These are phyloP conservation scores for Onychomys leucogaster DNA, from an alignment of 2,797 vertebrate genomes.

Conservation along the genomic window DNA sequence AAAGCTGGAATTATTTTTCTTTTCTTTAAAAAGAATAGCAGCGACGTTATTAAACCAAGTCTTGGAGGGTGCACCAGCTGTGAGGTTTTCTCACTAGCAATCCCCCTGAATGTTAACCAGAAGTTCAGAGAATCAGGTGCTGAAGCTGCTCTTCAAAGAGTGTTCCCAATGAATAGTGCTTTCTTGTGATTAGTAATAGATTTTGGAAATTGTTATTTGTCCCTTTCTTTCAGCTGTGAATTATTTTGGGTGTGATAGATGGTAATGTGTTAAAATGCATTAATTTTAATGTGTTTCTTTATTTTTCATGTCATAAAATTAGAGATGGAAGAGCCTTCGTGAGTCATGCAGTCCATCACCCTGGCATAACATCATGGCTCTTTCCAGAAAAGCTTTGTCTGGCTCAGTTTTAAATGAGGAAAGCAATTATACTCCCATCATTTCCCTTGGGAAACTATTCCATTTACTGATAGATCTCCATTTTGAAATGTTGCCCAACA, in stretches of 20 bases:
- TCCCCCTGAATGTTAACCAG: slow-evolving; percentile 57
- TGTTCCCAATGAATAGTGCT: slow-evolving; percentile 66
- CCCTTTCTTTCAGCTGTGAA: slow-evolving; percentile 78
- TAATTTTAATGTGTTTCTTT: slow-evolving; percentile 85
- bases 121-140: slow-evolving; percentile 68
- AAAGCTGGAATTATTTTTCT: slow-evolving; percentile 48
- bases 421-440: slow-evolving; percentile 81
- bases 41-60: slow-evolving; percentile 59
- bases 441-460: slow-evolving; percentile 76
- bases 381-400: slow-evolving; percentile 82
- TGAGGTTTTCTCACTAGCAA: slow-evolving; percentile 63
- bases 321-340: slow-evolving; percentile 76
- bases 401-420: slow-evolving; percentile 81
- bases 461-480: slow-evolving; percentile 81
- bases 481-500: slow-evolving; percentile 82
- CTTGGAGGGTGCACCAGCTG: slow-evolving; percentile 48
- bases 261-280: slow-evolving; percentile 77
- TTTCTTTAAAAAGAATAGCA: slow-evolving; percentile 64
- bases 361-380: slow-evolving; percentile 77
- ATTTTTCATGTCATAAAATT: slow-evolving; percentile 83
- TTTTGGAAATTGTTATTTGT: slow-evolving; percentile 81
- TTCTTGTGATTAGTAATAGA: slow-evolving; percentile 75
- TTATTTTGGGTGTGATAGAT: slow-evolving; percentile 80
- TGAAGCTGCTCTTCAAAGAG: slow-evolving; percentile 68
- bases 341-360: slow-evolving; percentile 75